Conservation (phyloP, 2,113 vertebrate genomes). For the Amia ocellicauda region DNA sequence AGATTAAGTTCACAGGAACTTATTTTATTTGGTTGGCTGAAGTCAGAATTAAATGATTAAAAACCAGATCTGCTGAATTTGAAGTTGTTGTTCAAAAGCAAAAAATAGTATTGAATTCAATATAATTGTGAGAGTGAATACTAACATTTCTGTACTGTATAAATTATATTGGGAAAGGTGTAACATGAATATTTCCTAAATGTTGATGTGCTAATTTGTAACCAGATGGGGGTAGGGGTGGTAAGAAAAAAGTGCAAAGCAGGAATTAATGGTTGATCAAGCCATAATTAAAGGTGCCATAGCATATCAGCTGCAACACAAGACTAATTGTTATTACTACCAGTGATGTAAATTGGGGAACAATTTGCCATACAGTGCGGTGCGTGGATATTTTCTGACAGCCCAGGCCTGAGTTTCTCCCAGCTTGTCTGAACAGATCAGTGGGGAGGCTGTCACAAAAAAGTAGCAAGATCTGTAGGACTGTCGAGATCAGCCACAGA, state of each 20-base stretch:
- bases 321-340: conserved; percentile 32
- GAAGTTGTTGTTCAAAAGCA: too few species aligned
- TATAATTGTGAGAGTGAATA: too few species aligned
- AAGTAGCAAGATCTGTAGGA: neutral
- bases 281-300: conserved; percentile 24
- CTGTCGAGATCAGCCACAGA: conserved; percentile 4
- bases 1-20: too few species aligned
- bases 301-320: conserved; percentile 23
- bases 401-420: conserved; percentile 8
- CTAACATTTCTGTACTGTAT: too few species aligned
- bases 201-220: conserved; percentile 36
- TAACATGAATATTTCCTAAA: conserved; percentile 27
- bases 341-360: conserved; percentile 23
- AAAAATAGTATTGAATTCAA: too few species aligned
- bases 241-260: neutral
- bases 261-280: conserved; percentile 24
- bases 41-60: too few species aligned
- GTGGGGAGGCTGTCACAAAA: conserved; percentile 16
- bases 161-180: too few species aligned
- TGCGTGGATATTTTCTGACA: conserved; percentile 28
- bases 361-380: conserved; percentile 15
- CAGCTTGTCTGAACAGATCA: conserved; percentile 27
- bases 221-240: conserved; percentile 5
- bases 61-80: too few species aligned
- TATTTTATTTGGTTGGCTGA: too few species aligned